These are phyloP conservation scores for Trichoplusia ni DNA, from an alignment of 1,140 invertebrate species.

Conservation along the genomic window DNA sequence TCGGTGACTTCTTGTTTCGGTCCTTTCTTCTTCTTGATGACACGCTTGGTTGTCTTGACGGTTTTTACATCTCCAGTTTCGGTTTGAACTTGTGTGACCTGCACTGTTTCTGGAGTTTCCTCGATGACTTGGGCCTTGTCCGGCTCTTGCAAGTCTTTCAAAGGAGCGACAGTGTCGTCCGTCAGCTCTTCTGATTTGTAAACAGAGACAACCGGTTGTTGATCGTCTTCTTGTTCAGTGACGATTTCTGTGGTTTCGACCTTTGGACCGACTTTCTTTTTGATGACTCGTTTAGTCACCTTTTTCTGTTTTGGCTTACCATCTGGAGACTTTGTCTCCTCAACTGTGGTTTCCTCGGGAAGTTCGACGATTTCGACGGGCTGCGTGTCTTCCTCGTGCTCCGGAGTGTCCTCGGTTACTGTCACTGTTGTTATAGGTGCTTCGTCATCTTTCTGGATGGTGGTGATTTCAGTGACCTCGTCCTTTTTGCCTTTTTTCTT, in stretches of 20 bases:
- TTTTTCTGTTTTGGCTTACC: slow-evolving; percentile 41
- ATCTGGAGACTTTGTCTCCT: slow-evolving; percentile 27
- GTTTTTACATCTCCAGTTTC: slow-evolving; percentile 22
- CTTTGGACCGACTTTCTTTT: slow-evolving; percentile 53
- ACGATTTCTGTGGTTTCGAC: slow-evolving; percentile 59
- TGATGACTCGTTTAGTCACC: slow-evolving; percentile 65
- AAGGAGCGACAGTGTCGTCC: slow-evolving; percentile 33
- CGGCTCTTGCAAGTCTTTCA: slow-evolving; percentile 21
- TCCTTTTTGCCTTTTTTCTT: too few relatives aligned
- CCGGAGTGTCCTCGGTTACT: slow-evolving; percentile 48
- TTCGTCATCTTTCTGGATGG: slow-evolving; percentile 52
- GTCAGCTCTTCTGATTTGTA: slow-evolving; percentile 35
- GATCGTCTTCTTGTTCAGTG: slow-evolving; percentile 54
- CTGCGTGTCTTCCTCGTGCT: slow-evolving; percentile 34
- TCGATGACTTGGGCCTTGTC: slow-evolving; percentile 23
- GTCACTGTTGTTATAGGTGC: slow-evolving; percentile 62
- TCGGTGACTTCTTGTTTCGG: slow-evolving; percentile 53
- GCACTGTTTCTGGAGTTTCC: slow-evolving; percentile 36
- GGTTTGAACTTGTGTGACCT: slow-evolving; percentile 60
- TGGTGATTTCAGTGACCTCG: too few relatives aligned
- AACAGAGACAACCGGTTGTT: slow-evolving; percentile 40
- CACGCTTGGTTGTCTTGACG: slow-evolving; percentile 12
- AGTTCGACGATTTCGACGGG: slow-evolving; percentile 23
- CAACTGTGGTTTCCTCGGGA: slow-evolving; percentile 29
- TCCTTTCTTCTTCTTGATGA: slow-evolving; percentile 16